These are phyloP conservation scores for Apocrypta bakeri DNA, from an alignment of 1,140 invertebrate species.

Conservation along the genomic window DNA sequence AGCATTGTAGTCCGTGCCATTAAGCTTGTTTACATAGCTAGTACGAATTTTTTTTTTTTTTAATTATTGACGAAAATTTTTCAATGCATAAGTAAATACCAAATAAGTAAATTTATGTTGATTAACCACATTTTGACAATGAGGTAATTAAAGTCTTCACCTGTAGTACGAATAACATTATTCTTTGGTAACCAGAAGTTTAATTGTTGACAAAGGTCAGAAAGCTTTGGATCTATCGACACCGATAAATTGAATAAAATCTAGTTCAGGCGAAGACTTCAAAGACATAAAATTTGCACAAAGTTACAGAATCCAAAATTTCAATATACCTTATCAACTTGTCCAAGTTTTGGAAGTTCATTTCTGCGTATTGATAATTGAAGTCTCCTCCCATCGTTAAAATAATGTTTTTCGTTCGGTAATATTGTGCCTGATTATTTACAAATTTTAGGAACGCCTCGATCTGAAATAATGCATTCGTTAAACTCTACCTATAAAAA, in stretches of 20 bases:
- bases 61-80: neutral
- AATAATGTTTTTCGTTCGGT: conserved; percentile 83
- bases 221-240: conserved; percentile 76
- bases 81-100: conserved; percentile 75
- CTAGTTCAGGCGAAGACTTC: too few species aligned
- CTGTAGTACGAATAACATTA: conserved; percentile 94
- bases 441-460: conserved; percentile 58
- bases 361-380: conserved; percentile 87
- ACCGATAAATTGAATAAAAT: neutral
- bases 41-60: neutral
- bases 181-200: conserved; percentile 76
- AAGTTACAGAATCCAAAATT: too few species aligned
- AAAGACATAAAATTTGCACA: too few species aligned
- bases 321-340: conserved; percentile 87
- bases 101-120: conserved; percentile 92
- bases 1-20: conserved; percentile 73
- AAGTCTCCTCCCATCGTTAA: conserved; percentile 97
- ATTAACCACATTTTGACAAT: conserved; percentile 87
- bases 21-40: conserved; percentile 64
- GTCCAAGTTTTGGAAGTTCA: conserved; percentile 90
- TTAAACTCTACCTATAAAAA: too few species aligned
- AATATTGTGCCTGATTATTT: conserved; percentile 73
- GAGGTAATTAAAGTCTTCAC: conserved; percentile 92
- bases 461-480: neutral
- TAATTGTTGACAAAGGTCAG: conserved; percentile 75